A percentile compares a stretch with the other conserved stretches of the same genome.
Conservation (phyloP, 30 jellyfish, hydroid and myxozoan species). For the Pseudorhiza aurosa region DNA sequence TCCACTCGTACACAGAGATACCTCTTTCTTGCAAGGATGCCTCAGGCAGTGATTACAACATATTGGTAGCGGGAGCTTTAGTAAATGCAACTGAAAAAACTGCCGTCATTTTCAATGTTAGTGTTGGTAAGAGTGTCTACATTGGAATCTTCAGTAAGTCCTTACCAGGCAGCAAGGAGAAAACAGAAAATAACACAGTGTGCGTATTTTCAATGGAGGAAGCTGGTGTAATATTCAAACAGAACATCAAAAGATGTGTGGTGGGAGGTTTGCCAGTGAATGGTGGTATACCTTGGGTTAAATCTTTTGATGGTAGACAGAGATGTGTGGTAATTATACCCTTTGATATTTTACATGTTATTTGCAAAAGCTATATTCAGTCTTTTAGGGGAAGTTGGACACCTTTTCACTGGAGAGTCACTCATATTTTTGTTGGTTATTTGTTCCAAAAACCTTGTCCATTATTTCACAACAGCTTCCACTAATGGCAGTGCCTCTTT, state of each 20-base stretch:
- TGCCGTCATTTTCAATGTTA: slow-evolving; percentile 52
- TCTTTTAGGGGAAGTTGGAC: no score
- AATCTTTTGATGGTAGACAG: no score
- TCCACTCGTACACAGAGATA: slow-evolving; percentile 43
- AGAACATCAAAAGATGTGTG: slow-evolving; percentile 18
- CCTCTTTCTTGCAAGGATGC: slow-evolving; percentile 33
- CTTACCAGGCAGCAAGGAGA: slow-evolving; percentile 1
- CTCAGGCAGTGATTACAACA: slow-evolving; percentile 26
- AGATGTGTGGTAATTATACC: no score
- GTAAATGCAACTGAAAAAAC: slow-evolving; percentile 42
- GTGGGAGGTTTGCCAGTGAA: slow-evolving; percentile 23
- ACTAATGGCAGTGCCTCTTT: no score
- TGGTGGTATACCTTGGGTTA: slow-evolving; percentile 56
- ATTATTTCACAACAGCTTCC: no score
- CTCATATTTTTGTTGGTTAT: no score
- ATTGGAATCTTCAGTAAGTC: slow-evolving; percentile 64
- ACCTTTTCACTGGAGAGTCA: no score
- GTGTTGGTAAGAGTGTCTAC: slow-evolving; percentile 36
- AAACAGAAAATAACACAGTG: slow-evolving; percentile 42
- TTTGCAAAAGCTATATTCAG: no score
- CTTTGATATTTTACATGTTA: no score
- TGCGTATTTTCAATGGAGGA: slow-evolving; percentile 32
- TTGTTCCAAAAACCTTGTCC: no score
- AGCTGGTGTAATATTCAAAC: slow-evolving; percentile 20
- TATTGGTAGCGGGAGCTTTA: slow-evolving; percentile 46